Evolutionary conservation across 2,113 vertebrate genomes (phyloP).

Genomic region (chimpanzee (Pan troglodytes)): DNA sequence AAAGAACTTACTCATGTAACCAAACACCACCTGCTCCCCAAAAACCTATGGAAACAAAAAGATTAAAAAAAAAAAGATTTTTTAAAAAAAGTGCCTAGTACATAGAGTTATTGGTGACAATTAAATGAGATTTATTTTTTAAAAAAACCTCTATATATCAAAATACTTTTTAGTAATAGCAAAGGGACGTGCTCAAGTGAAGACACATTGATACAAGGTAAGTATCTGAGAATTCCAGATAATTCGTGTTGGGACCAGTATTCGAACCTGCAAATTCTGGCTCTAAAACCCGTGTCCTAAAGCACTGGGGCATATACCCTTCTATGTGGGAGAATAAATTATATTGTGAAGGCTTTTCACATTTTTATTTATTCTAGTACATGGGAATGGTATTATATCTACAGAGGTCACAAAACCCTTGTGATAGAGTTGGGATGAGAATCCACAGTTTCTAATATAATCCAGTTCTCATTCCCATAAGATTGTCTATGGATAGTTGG

Average conservation of each 20-base stretch:
- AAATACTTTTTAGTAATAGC: background rate
- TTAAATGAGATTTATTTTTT: too few relatives aligned
- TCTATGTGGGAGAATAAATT: background rate
- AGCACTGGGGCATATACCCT: background rate
- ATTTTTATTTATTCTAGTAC: background rate
- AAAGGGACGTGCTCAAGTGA: background rate
- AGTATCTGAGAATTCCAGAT: background rate
- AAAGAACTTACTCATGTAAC: too few relatives aligned
- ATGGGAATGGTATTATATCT: background rate
- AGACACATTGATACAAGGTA: background rate
- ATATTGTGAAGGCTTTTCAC: background rate
- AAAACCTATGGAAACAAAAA: too few relatives aligned
- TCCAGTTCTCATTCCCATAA: background rate
- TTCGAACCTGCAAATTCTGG: background rate
- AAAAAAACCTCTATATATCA: background rate
- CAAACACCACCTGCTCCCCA: too few relatives aligned
- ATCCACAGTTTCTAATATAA: background rate
- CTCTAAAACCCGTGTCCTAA: background rate
- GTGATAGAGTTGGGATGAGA: background rate
- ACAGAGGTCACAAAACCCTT: background rate
- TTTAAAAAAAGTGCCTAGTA: too few relatives aligned
- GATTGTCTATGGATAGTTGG: background rate
- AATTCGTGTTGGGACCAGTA: background rate
- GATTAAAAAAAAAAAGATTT: too few relatives aligned
- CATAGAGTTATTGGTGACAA: too few relatives aligned